Conservation (phyloP, 2,797 vertebrate genomes). For the Thaleichthys pacificus region DNA sequence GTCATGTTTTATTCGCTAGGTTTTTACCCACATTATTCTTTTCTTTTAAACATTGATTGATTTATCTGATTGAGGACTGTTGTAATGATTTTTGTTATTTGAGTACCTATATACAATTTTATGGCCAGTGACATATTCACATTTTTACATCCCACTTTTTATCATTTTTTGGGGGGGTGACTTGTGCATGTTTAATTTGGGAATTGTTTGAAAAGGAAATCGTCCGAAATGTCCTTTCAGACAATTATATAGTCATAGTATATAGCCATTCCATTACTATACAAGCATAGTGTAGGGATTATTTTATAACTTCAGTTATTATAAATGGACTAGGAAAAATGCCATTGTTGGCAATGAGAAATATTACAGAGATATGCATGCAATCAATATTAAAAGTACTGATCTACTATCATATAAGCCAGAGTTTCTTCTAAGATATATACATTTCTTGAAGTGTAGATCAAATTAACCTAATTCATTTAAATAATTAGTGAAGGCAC, state of each 20-base stretch:
- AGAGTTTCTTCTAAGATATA: constrained; percentile 55
- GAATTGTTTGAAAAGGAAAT: too few species aligned
- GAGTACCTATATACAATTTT: background rate
- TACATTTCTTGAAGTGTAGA: constrained; percentile 46
- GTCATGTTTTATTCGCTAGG: background rate
- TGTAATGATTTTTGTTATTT: background rate
- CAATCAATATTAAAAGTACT: constrained; percentile 70
- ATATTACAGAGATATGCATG: constrained; percentile 79
- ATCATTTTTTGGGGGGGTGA: too few species aligned
- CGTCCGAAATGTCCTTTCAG: too few species aligned
- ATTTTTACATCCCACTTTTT: constrained; percentile 23
- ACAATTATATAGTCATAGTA: too few species aligned
- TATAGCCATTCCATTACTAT: constrained; percentile 19
- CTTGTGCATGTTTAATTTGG: too few species aligned
- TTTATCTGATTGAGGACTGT: too few species aligned
- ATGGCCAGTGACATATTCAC: constrained; percentile 47
- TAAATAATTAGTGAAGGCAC: constrained; percentile 32
- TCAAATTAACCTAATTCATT: background rate
- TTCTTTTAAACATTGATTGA: too few species aligned
- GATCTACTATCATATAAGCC: constrained; percentile 67
- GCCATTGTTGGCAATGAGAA: constrained; percentile 70
- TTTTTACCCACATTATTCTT: background rate
- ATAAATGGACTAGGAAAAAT: constrained; percentile 59
- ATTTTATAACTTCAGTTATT: constrained; percentile 53
- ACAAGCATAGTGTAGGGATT: constrained; percentile 55